Base-by-base conservation (phyloP, 2,113 vertebrate species). In the Pipa parva region DNA sequence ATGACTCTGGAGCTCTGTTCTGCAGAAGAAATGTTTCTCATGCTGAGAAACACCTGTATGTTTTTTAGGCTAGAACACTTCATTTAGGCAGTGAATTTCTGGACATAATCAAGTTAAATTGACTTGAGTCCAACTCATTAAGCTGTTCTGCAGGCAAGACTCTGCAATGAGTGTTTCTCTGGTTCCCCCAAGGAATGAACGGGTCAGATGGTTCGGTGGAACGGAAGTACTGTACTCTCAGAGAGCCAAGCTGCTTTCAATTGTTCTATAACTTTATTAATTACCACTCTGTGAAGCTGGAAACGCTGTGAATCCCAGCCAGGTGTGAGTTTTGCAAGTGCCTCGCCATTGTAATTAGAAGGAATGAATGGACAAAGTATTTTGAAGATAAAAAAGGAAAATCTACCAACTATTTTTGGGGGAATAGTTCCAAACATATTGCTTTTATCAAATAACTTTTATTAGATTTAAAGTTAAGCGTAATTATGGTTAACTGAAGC, bases 221-320 rank as follows among this genome's bases (percentile, higher is more conserved):
- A n/a, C 24, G 13, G 48, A 60, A 52, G 31, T 42, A n/a, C 57
- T 42, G 59, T 17, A 33, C 50, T 22, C 33, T 46, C 15, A 50
- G 24, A 48, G 22, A 60, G 65, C 65, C 65, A 69, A 69, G 46
- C 48, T 69, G 65, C 57, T 60, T 59, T 69, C 57, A 29, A 60
- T 69, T 69, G 65, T 69, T 69, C 31, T 28, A 51, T 48, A 60
- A 54, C 46, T 52, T 69, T 69, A 69, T 69, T 69, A 69, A 69
- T 69, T 52, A 69, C 56, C 24, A 27, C 46, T 60, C 48, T 13
- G 31, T 42, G n/a, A 60, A 49, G 28, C 31, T 69, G 46, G 65
- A 69, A 60, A 59, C 57, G 7, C 31, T 17, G n/a, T 25, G 65
- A 69, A 29, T 69, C 65, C 57, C 65, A 60, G 57, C 65, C 65